A percentile compares a stretch with the other conserved stretches of the same genome.
phyloP scores from a whole-genome alignment of 2,113 vertebrate genomes.

The Gymnarchus niloticus region DNA sequence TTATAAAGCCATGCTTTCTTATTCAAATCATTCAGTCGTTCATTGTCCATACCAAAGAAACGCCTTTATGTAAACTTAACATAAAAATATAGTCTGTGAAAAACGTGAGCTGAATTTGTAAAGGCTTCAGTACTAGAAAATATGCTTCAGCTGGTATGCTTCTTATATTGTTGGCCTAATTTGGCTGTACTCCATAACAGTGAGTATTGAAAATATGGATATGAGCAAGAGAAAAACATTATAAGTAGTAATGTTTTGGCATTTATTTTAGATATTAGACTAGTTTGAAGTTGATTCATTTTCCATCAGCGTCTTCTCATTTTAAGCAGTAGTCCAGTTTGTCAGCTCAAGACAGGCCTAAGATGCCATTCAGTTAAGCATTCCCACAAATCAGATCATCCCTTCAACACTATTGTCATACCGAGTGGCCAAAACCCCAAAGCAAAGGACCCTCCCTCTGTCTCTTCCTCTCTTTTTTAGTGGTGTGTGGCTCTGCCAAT shows the following conservation, averaged over 20 bases:
- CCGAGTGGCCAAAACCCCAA: slow-evolving; percentile 19
- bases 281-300: neutral
- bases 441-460: slow-evolving; percentile 26
- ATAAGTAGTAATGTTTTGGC: neutral
- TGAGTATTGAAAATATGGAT: neutral
- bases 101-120: neutral
- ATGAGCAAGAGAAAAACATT: neutral
- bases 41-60: neutral
- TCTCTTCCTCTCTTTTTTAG: slow-evolving; percentile 40
- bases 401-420: slow-evolving; percentile 34
- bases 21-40: neutral
- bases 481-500: too few species aligned
- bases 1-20: neutral
- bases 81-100: neutral
- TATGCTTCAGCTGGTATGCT: neutral
- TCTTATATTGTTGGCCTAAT: neutral
- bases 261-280: neutral
- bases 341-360: neutral
- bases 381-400: slow-evolving; percentile 41
- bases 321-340: neutral
- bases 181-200: neutral
- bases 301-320: neutral
- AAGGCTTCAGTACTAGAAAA: neutral
- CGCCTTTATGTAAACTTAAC: neutral
- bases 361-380: slow-evolving; percentile 6